Evolutionary conservation across 1,140 invertebrate genomes (phyloP).

Genomic region (Ctenoplectra terminalis): DNA sequence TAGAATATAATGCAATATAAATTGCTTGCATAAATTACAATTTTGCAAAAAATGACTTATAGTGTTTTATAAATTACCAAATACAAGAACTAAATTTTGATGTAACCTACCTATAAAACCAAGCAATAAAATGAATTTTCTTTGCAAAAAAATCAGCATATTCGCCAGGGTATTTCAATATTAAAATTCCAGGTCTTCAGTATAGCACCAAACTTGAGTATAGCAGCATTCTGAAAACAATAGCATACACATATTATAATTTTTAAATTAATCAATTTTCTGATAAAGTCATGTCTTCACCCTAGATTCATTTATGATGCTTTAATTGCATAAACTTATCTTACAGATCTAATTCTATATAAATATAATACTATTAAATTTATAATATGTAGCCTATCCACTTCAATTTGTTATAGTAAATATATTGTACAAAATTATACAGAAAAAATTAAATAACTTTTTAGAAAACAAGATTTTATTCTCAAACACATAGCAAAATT

Average conservation of each 20-base stretch:
- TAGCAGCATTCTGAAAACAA: conserved; percentile 73
- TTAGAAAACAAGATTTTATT: conserved; percentile 82
- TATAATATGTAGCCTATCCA: conserved; percentile 83
- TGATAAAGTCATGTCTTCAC: no score
- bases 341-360: conserved; percentile 66
- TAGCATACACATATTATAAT: conserved; percentile 83
- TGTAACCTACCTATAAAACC: conserved; percentile 81
- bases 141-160: conserved; percentile 85
- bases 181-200: conserved; percentile 82
- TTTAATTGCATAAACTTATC: no score
- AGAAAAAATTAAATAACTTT: conserved; percentile 83
- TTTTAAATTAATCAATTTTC: conserved; percentile 81
- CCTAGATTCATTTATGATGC: no score
- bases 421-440: conserved; percentile 79
- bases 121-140: conserved; percentile 86
- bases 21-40: neutral
- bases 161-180: conserved; percentile 85
- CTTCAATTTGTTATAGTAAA: conserved; percentile 80
- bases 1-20: neutral
- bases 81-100: neutral
- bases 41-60: neutral
- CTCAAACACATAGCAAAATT: conserved; percentile 24
- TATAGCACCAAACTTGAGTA: conserved; percentile 68
- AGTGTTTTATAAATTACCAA: no score
- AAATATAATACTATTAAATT: conserved; percentile 82